Conservation (phyloP, 1,140 invertebrate genomes). For the Anastatus disparis region DNA sequence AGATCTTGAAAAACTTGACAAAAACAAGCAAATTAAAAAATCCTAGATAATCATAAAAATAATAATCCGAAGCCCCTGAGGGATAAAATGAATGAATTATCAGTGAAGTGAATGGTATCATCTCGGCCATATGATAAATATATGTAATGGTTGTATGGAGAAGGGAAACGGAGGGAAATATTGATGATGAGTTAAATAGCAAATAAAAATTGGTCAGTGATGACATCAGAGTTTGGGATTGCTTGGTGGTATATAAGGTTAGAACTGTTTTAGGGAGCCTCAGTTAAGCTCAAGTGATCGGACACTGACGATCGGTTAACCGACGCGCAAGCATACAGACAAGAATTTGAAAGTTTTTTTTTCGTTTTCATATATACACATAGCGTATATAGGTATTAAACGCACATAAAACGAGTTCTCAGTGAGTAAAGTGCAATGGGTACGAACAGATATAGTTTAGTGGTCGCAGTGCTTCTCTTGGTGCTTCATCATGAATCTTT, state of each 20-base stretch:
- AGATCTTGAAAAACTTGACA: too few species aligned
- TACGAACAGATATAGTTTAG: conserved; percentile 10
- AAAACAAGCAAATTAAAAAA: too few species aligned
- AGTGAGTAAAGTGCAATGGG: conserved; percentile 9
- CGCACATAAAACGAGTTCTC: not conserved
- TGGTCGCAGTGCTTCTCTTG: not conserved
- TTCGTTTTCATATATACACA: not conserved
- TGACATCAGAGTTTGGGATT: too few species aligned
- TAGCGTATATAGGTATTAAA: too few species aligned
- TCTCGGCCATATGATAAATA: too few species aligned
- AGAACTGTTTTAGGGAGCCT: conserved; percentile 30
- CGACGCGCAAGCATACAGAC: not conserved
- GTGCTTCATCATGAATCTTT: not conserved
- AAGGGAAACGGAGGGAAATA: conserved; percentile 7
- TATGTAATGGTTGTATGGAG: too few species aligned
- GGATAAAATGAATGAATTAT: too few species aligned
- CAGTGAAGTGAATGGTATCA: too few species aligned
- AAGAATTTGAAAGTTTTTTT: too few species aligned
- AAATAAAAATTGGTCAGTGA: too few species aligned
- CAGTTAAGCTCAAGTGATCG: conserved; percentile 19
- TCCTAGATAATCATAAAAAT: too few species aligned
- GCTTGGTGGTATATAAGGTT: conserved; percentile 41
- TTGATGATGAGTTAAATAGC: conserved; percentile 26
- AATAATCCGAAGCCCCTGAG: too few species aligned
- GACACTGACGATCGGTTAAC: conserved; percentile 3